Base-by-base conservation (phyloP, 2,888 invertebrate genomes). In the Formica aserva region DNA sequence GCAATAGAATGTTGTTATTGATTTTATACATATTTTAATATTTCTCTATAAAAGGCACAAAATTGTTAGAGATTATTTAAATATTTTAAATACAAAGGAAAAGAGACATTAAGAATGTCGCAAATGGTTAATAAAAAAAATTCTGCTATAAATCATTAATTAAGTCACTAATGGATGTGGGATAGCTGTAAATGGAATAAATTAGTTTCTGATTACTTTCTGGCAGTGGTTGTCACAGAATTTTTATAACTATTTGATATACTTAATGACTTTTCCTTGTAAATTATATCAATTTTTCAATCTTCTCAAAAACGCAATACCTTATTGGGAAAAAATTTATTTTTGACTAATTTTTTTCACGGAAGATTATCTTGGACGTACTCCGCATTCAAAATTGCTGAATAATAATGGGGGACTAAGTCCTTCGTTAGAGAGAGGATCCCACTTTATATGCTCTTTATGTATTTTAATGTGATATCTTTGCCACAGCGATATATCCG, bases 381-480 rank as follows among this genome's bases (percentile, higher is more conserved):
- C 2, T 52, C n/a, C 2, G 52, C 29, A 38, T n/a, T 6, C 11
- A 26, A 41, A 69, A 57, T 45, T 41, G 45, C 8, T 35, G 71
- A 78, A 80, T 48, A 71, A 80, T 60, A 60, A 71, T 45, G 18
- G 57, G 26, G 13, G 13, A n/a, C 18, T 29, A 13, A 32, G 29
- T 18, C n/a, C 38, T 52, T n/a, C 18, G 76, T 63, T 38, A 38
- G 18, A 52, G 38, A 13, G 6, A 11, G 15, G 13, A 35, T n/a
- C 8, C 32, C 35, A 6, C 18, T 60, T 41, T 18, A 45, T 45
- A 32, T 13, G 45, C 2, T 48, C 48, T 78, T 62, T 26, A 62
- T 26, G n/a, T 71, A 72, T 60, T 48, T 62, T 48, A 69, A 69
- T 69, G 69, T 60, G 32, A 67, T 9, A 26, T 26, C 13, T 35